Base-by-base conservation (phyloP, 2,888 invertebrate species). In the Belgica antarctica region DNA sequence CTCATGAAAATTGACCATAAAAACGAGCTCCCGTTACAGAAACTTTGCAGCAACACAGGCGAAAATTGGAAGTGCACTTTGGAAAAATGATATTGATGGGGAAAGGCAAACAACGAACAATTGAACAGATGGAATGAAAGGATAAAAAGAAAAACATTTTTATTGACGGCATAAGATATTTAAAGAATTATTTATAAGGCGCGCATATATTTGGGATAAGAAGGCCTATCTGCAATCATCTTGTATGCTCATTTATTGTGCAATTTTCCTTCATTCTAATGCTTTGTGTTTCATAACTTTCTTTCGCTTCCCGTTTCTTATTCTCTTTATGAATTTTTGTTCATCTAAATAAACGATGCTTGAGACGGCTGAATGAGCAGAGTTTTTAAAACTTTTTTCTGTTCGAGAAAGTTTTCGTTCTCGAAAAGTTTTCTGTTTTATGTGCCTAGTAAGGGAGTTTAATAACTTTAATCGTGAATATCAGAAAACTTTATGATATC, bases 1-100 rank as follows among this genome's bases (percentile, higher is more conserved):
- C 15, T 24, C 46, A 65, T 46, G 47, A 25, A 66, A 47, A 66
- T 66, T 66, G 65, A 66, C 65, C 65, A 25, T 66, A 66, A 66
- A 66, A 25, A 19, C 22, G 24, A 24, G 22, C n/a, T n/a, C n/a
- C n/a, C n/a, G n/a, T n/a, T n/a, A n/a, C n/a, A 63, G 34, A 66
- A 52, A 22, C 5, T 52, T 52, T 41, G 12, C 41, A 4, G 41
- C 12, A 15, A 41, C 12, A n/a, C n/a, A 10, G 8, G 41, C 5
- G 15, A n/a, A 41, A 10, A 41, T 41, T 41, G 41, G 8, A n/a
- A 41, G 41, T n/a, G 41, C 15, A 15, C 8, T 41, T 41, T 10
- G n/a, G 10, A n/a, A n/a, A 41, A 41, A 41, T n/a, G n/a, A 2
- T 15, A n/a, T 41, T n/a, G 41, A 41, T 41, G 15, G 10, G 41